A percentile compares a stretch with the other conserved stretches of the same genome.
Evolutionary conservation across 2,113 vertebrate genomes (phyloP).

Genomic region (Apteryx mantelli): DNA sequence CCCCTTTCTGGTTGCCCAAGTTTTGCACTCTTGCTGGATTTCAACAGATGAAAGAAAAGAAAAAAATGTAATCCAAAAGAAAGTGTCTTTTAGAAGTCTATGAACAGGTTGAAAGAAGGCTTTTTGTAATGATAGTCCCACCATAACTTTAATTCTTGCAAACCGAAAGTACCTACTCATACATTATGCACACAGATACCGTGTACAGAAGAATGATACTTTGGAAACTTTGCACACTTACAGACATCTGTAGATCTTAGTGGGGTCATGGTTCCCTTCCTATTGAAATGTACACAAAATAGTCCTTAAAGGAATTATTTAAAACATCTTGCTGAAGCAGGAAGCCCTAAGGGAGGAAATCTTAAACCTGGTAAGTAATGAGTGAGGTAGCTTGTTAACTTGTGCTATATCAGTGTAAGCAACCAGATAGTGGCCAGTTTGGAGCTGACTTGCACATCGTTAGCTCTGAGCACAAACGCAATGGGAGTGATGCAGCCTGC

Average conservation of each 20-base stretch:
- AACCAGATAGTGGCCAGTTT: accelerated
- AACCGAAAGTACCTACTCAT: background rate
- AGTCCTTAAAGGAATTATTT: background rate
- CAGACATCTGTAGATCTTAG: background rate
- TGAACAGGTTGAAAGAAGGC: background rate
- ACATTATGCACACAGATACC: background rate
- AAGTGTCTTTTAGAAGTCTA: background rate
- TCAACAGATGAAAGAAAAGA: too few relatives aligned
- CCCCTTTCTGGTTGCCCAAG: background rate
- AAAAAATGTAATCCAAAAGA: background rate
- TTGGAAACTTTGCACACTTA: background rate
- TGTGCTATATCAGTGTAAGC: background rate
- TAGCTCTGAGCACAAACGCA: background rate
- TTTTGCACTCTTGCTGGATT: background rate
- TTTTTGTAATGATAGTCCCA: background rate
- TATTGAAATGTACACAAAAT: background rate
- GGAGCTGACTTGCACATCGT: background rate
- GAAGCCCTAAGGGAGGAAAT: background rate
- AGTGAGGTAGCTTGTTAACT: background rate
- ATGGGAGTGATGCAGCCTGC: background rate
- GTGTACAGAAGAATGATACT: background rate
- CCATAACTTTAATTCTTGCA: background rate
- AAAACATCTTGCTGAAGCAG: background rate
- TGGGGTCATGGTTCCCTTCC: background rate
- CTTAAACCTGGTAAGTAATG: background rate